Evolutionary conservation across 2,888 invertebrate genomes (phyloP).

Genomic region (Belgica antarctica): DNA sequence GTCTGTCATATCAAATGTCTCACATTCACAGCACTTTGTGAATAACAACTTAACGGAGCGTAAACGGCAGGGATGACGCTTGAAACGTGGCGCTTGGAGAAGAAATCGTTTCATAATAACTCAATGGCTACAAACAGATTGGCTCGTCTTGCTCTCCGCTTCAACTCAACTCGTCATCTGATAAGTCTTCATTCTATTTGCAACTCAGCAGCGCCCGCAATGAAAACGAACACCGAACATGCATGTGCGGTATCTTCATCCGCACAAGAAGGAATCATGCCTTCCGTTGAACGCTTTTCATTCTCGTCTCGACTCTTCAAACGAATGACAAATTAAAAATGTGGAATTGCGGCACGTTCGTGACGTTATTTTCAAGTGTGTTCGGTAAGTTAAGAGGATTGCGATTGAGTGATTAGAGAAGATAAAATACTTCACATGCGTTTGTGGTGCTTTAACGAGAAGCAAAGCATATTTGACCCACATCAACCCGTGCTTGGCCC

Average conservation of each 20-base stretch:
- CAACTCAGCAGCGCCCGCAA: neutral
- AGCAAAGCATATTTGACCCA: neutral
- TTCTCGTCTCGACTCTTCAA: neutral
- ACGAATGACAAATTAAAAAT: constrained; percentile 4
- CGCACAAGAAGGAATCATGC: too few relatives aligned
- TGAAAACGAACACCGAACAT: neutral
- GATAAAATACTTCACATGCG: neutral
- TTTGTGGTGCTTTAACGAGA: too few relatives aligned
- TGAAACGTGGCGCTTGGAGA: too few relatives aligned
- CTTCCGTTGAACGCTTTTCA: too few relatives aligned
- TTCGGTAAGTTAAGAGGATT: neutral
- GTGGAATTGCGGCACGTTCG: constrained; percentile 30
- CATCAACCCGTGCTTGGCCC: neutral
- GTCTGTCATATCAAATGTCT: too few relatives aligned
- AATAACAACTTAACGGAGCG: too few relatives aligned
- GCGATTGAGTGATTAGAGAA: constrained; percentile 3
- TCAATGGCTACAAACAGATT: too few relatives aligned
- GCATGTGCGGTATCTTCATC: constrained; percentile 26
- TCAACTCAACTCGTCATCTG: neutral
- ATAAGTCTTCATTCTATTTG: neutral
- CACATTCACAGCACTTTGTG: too few relatives aligned
- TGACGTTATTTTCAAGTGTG: neutral
- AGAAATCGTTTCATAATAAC: too few relatives aligned
- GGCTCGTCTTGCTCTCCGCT: too few relatives aligned
- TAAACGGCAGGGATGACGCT: too few relatives aligned